Evolutionary conservation across 2,113 vertebrate genomes (phyloP), one percentile per base, ranked within the genome.

Genomic region (Harpagus bidentatus): DNA sequence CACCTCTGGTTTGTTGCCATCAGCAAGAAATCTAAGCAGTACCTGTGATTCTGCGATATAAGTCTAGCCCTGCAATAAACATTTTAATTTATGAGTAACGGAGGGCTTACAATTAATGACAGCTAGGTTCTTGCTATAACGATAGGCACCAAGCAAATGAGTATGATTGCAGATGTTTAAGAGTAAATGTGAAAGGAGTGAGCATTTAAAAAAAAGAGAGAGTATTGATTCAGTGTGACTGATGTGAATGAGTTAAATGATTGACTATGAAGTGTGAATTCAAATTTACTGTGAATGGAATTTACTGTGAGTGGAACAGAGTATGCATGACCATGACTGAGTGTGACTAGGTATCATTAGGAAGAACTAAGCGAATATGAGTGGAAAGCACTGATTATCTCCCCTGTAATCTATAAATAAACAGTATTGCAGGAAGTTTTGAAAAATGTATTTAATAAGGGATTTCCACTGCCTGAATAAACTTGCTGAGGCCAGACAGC

Each of bases 371-470:
- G 90, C 7, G 78, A 95, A 93, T 96, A 94, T 84, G 96, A 97
- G 96, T 96, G 93, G 95, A 96, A 88, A 97, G 96, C 91, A 92
- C 93, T 97, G 97, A 97, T 97, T 95, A 97, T 97, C 97, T 95
- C 94, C 86, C 86, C 91, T 96, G 86, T 97, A 97, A 98, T 97
- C 97, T 97, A 97, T 97, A 97, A 96, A 98, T 93, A 97, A 97
- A 97, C 95, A 91, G 88, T 92, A 96, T 36, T 93, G 94, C 94
- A 93, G 94, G 93, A 97, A 96, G 96, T 98, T 97, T 97, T 97
- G 97, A 97, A 98, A 98, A 97, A 98, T 97, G 96, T 97, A 97
- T 97, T 98, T 97, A 98, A 97, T 97, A 97, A 98, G 96, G 97
- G 94, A 98, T 98, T 97, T 97, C 96, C 94, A 94, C 95, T 96